A percentile compares a stretch with the other conserved stretches of the same genome.
These are phyloP conservation scores for Mormoops blainvillei DNA, from an alignment of 2,113 vertebrate genomes.

Conservation along the genomic window DNA sequence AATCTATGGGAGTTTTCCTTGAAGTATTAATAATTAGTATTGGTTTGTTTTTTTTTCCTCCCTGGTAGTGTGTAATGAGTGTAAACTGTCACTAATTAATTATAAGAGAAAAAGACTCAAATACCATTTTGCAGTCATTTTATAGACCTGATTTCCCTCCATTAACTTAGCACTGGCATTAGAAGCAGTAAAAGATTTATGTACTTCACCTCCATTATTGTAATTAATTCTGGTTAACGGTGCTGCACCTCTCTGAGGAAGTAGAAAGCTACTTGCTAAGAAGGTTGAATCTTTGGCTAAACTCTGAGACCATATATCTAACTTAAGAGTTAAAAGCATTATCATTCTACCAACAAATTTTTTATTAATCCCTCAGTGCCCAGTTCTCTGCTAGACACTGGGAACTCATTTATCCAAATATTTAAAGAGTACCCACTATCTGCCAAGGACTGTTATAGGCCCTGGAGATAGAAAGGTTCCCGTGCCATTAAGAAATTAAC, in stretches of 20 bases:
- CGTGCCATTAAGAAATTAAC: background rate
- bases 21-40: background rate
- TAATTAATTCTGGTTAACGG: constrained; percentile 7
- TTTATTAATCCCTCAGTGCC: background rate
- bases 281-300: background rate
- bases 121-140: constrained; percentile 30
- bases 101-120: constrained; percentile 6
- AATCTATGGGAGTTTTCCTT: constrained; percentile 2
- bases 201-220: background rate
- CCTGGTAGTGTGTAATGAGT: background rate
- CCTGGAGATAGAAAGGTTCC: background rate
- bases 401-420: background rate
- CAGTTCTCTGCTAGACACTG: background rate
- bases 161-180: background rate
- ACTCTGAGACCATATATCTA: background rate
- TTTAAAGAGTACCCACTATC: background rate
- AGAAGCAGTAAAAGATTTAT: constrained; percentile 34
- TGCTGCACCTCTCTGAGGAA: background rate
- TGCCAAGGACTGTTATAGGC: background rate
- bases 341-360: background rate
- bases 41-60: background rate
- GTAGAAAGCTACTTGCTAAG: background rate
- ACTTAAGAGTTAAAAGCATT: background rate
- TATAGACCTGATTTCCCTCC: background rate
- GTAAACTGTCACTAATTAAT: constrained; percentile 51